phyloP scores from a whole-genome alignment of 2,797 vertebrate genomes.

The Darevskia nairensis region DNA sequence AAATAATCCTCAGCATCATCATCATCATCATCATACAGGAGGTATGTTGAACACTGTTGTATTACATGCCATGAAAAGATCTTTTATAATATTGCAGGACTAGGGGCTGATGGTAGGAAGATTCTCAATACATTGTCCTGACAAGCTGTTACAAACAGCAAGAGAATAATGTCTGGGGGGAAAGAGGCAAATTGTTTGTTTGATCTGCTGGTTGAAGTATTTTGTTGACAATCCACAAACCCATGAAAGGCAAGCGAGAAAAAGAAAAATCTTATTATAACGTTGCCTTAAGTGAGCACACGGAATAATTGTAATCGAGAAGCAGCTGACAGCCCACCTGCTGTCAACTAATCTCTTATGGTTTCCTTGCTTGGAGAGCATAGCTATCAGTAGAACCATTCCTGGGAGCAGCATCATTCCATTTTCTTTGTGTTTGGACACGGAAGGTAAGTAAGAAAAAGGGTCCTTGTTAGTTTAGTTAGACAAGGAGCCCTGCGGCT shows the following conservation, averaged over 20 bases:
- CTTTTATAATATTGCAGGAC: neutral
- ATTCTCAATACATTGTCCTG: conserved; percentile 3
- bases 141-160: conserved; percentile 1
- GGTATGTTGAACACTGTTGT: neutral
- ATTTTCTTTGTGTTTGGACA: conserved; percentile 7
- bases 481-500: conserved; percentile 58
- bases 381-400: conserved; percentile 70
- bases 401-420: conserved; percentile 51
- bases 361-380: conserved; percentile 70
- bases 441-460: conserved; percentile 48
- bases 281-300: conserved; percentile 57
- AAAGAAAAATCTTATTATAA: conserved; percentile 55
- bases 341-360: conserved; percentile 65
- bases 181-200: conserved; percentile 68
- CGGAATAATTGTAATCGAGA: conserved; percentile 49
- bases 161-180: conserved; percentile 42
- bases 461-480: conserved; percentile 64
- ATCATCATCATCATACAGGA: neutral
- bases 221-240: conserved; percentile 45
- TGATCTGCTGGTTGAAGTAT: conserved; percentile 58
- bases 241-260: conserved; percentile 2
- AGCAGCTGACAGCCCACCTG: conserved; percentile 68
- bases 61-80: neutral
- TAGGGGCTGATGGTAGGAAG: neutral
- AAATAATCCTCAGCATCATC: no score